These are phyloP conservation scores for Panthera leo DNA, from an alignment of 2,113 vertebrate species.

Conservation along the genomic window DNA sequence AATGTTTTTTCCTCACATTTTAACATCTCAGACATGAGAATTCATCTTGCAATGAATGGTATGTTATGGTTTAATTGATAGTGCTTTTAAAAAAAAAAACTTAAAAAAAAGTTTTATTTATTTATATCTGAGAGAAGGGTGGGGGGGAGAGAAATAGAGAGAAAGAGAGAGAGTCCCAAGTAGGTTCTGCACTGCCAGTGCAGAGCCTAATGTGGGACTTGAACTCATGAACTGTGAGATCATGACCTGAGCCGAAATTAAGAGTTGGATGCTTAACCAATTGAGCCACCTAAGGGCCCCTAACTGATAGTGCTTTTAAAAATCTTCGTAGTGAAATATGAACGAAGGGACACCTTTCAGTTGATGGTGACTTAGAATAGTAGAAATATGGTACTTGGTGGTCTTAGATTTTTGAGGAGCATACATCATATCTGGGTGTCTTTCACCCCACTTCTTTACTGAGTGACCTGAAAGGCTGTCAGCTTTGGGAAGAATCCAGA, in stretches of 20 bases:
- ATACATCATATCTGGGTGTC: background rate
- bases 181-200: too few relatives aligned
- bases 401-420: background rate
- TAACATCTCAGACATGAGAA: background rate
- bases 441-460: background rate
- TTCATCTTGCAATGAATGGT: background rate
- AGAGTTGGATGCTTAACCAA: too few relatives aligned
- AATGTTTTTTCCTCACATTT: background rate
- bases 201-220: too few relatives aligned
- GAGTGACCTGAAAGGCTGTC: background rate
- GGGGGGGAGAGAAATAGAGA: too few relatives aligned
- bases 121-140: too few relatives aligned
- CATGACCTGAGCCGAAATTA: too few relatives aligned
- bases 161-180: too few relatives aligned
- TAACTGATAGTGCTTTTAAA: background rate
- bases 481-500: background rate
- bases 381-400: background rate
- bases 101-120: too few relatives aligned
- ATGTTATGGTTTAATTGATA: background rate
- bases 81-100: background rate
- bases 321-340: background rate
- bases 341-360: background rate
- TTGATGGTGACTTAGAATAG: background rate
- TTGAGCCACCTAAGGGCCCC: too few relatives aligned
- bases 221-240: too few relatives aligned